phyloP scores from a whole-genome alignment of 2,797 vertebrate genomes.

The Bradypodion pumilum region DNA sequence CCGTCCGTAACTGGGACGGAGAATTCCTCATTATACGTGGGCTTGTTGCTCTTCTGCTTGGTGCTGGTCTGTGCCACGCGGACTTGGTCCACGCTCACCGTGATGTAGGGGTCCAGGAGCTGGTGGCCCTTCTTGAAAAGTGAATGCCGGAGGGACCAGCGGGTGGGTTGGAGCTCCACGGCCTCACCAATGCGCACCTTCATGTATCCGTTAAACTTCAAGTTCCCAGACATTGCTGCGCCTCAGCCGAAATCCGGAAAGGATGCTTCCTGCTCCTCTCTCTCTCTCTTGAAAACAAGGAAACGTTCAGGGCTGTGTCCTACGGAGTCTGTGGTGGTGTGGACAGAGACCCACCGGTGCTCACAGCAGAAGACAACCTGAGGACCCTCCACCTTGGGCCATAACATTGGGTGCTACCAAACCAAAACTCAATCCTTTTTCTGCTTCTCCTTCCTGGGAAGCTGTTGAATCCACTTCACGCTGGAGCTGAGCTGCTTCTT shows the following conservation, averaged over 20 bases:
- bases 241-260: constrained; percentile 5
- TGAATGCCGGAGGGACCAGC: constrained; percentile 88
- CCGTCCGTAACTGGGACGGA: constrained; percentile 84
- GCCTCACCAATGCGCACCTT: constrained; percentile 94
- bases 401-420: constrained; percentile 28
- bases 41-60: constrained; percentile 93
- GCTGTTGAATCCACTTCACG: not conserved
- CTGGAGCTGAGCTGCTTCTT: not conserved
- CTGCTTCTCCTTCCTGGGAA: constrained; percentile 5
- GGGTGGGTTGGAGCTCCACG: constrained; percentile 91
- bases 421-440: not conserved
- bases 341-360: not conserved
- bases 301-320: no score
- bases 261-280: not conserved
- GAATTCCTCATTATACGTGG: constrained; percentile 97
- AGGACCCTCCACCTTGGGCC: constrained; percentile 25
- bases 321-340: constrained; percentile 26
- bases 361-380: constrained; percentile 46
- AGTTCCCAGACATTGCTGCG: constrained; percentile 72
- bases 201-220: constrained; percentile 95
- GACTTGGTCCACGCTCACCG: constrained; percentile 93
- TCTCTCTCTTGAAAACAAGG: not conserved
- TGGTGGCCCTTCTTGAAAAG: constrained; percentile 87
- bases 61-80: constrained; percentile 92
- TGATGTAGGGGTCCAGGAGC: constrained; percentile 91